Conservation (phyloP, 1,140 invertebrate species). For the Tyrophagus putrescentiae region DNA sequence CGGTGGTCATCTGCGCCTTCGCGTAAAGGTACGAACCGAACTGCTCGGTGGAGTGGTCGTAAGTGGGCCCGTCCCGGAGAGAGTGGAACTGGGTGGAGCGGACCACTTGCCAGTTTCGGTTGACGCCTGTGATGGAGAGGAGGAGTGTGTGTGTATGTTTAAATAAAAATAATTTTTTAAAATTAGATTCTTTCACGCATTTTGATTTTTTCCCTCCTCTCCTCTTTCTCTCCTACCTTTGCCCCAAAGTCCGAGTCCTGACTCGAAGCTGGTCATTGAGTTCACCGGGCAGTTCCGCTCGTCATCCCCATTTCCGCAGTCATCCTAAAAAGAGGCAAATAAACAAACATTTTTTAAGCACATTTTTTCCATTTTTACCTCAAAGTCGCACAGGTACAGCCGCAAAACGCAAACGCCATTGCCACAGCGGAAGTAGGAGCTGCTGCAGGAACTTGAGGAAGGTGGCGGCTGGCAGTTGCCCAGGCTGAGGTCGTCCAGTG, state of each 20-base stretch:
- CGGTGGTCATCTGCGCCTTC: too few species aligned
- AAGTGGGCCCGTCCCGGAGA: slow-evolving; percentile 20
- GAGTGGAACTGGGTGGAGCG: background rate
- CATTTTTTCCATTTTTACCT: too few species aligned
- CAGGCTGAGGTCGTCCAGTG: background rate
- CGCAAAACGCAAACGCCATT: background rate
- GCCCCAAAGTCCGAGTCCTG: background rate
- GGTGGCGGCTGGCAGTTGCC: background rate
- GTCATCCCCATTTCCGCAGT: slow-evolving; percentile 35
- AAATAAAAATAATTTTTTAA: too few species aligned
- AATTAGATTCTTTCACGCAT: too few species aligned
- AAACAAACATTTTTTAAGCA: slow-evolving; percentile 29
- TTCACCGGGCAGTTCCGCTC: slow-evolving; percentile 28
- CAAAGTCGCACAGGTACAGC: background rate
- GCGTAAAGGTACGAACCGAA: background rate
- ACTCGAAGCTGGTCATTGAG: background rate
- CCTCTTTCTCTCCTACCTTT: background rate
- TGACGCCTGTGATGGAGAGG: too few species aligned
- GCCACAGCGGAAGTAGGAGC: background rate
- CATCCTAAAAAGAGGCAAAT: slow-evolving; percentile 33
- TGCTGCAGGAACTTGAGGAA: background rate
- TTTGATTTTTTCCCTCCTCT: too few species aligned
- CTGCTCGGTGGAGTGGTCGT: slow-evolving; percentile 23
- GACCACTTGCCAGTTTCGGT: background rate
- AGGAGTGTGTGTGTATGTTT: too few species aligned